These are phyloP conservation scores for Podocnemis expansa DNA, from an alignment of 2,113 vertebrate species.

Conservation along the genomic window DNA sequence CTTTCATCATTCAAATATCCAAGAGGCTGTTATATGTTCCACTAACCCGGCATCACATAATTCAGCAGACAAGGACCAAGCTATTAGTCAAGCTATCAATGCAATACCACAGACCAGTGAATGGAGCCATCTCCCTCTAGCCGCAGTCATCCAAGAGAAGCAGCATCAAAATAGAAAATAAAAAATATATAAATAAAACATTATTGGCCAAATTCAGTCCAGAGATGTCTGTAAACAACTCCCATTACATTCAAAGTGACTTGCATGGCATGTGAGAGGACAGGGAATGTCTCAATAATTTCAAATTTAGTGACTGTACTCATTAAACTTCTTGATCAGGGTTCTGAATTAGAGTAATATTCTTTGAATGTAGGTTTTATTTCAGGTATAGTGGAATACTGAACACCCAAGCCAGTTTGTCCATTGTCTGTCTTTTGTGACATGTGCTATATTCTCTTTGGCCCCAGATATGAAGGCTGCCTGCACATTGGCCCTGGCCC, in stretches of 20 bases:
- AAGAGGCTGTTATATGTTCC: background rate
- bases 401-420: background rate
- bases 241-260: background rate
- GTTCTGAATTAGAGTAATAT: background rate
- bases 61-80: background rate
- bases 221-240: background rate
- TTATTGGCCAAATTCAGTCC: background rate
- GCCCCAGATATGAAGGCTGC: no score
- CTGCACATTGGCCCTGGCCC: no score
- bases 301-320: background rate
- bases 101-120: background rate
- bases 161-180: background rate
- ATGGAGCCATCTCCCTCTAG: rapidly evolving
- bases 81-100: background rate
- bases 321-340: background rate
- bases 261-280: background rate
- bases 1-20: background rate
- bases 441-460: no score
- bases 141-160: background rate
- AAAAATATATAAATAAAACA: background rate
- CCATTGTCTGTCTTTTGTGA: no score
- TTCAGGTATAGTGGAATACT: background rate
- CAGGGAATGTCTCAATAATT: background rate
- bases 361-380: background rate
- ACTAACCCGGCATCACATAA: background rate